Evolutionary conservation across 2,797 vertebrate genomes (phyloP).

Genomic region (Gymnodraco acuticeps): DNA sequence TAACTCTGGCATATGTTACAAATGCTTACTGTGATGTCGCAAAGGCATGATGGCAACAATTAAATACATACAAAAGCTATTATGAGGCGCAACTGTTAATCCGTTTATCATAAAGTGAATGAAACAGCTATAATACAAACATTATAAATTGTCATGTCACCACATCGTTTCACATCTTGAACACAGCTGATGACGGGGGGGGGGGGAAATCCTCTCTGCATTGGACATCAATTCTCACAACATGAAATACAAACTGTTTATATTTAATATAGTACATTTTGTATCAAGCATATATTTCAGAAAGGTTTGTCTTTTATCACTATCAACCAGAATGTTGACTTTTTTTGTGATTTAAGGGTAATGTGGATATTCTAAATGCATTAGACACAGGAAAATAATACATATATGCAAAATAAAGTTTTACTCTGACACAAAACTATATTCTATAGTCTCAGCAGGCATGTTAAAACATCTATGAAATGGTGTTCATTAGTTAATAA

Average conservation of each 20-base stretch:
- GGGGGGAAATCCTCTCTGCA: neutral
- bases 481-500: no score
- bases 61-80: neutral
- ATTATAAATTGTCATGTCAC: neutral
- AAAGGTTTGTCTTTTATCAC: neutral
- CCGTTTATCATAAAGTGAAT: neutral
- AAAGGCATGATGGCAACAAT: neutral
- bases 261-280: neutral
- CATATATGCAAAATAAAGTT: neutral
- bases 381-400: neutral
- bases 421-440: neutral
- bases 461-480: no score
- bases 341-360: neutral
- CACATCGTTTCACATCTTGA: neutral
- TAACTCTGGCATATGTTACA: neutral
- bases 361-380: neutral
- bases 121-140: neutral
- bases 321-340: neutral
- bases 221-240: neutral
- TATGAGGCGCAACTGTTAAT: neutral
- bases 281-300: neutral
- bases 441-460: neutral
- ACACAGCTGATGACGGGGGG: neutral
- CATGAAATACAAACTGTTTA: neutral
- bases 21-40: constrained; percentile 3